Evolutionary conservation across 1,140 invertebrate genomes (phyloP).

Genomic region (Drosophila pallidifrons): DNA sequence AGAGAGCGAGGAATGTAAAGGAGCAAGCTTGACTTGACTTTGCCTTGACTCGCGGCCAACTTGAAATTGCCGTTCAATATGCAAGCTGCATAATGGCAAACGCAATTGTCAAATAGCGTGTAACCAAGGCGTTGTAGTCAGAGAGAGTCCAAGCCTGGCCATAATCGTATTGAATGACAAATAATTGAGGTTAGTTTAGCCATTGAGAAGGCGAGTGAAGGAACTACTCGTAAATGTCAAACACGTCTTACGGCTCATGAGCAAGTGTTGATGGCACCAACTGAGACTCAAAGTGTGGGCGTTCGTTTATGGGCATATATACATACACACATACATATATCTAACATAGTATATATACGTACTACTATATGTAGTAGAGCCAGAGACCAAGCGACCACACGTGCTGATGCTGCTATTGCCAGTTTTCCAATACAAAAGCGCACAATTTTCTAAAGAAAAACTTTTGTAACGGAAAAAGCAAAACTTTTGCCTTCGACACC

Average conservation of each 20-base stretch:
- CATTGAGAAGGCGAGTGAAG: constrained; percentile 51
- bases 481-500: constrained; percentile 81
- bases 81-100: constrained; percentile 56
- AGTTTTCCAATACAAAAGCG: constrained; percentile 73
- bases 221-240: constrained; percentile 73
- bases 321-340: constrained; percentile 3
- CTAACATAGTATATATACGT: too few species aligned
- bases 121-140: constrained; percentile 30
- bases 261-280: constrained; percentile 63
- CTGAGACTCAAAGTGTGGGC: constrained; percentile 41
- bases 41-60: background rate
- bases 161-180: constrained; percentile 82
- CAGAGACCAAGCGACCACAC: constrained; percentile 53
- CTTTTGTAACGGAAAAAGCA: constrained; percentile 82
- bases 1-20: too few species aligned
- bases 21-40: background rate
- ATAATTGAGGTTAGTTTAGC: constrained; percentile 82
- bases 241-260: constrained; percentile 78
- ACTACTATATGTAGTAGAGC: too few species aligned
- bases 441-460: constrained; percentile 82
- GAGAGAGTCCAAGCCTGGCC: constrained; percentile 22
- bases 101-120: constrained; percentile 57
- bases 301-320: constrained; percentile 20
- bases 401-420: constrained; percentile 50
- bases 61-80: constrained; percentile 54